These are phyloP conservation scores for Notiomystis cincta DNA, from an alignment of 2,113 vertebrate species.

Conservation along the genomic window DNA sequence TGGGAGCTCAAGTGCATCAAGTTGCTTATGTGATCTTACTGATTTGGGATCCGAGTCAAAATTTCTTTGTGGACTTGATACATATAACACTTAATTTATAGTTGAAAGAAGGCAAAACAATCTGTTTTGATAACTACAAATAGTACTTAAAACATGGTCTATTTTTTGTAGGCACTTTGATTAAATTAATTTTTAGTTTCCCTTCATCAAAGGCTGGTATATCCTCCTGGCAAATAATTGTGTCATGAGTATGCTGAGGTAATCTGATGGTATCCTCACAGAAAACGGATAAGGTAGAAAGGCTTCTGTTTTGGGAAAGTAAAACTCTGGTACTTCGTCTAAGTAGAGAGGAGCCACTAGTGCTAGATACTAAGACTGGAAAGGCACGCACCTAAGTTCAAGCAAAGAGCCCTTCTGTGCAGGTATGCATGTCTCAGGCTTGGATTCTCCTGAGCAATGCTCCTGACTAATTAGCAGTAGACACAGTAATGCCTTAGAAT, in stretches of 20 bases:
- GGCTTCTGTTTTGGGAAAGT: not conserved
- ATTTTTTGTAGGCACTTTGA: not conserved
- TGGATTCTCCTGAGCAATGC: not conserved
- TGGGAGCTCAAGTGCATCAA: not conserved
- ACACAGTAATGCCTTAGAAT: not conserved
- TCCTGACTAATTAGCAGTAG: not conserved
- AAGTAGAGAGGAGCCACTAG: not conserved
- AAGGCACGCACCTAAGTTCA: not conserved
- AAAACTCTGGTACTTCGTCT: not conserved
- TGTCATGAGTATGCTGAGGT: not conserved
- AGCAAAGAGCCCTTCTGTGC: not conserved
- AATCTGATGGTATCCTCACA: not conserved
- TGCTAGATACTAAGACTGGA: fast-evolving
- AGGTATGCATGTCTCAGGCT: not conserved
- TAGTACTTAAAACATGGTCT: not conserved
- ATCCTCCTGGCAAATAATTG: not conserved
- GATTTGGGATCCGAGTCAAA: not conserved
- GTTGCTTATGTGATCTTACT: not conserved
- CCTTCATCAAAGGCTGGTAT: not conserved
- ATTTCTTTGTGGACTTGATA: not conserved
- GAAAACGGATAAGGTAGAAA: not conserved
- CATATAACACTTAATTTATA: not conserved
- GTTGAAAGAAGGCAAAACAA: not conserved
- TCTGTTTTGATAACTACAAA: not conserved
- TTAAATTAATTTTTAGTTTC: not conserved